A percentile compares a stretch with the other conserved stretches of the same genome.
Evolutionary conservation across 2,797 vertebrate genomes (phyloP).

Genomic region (Coreius guichenoti): DNA sequence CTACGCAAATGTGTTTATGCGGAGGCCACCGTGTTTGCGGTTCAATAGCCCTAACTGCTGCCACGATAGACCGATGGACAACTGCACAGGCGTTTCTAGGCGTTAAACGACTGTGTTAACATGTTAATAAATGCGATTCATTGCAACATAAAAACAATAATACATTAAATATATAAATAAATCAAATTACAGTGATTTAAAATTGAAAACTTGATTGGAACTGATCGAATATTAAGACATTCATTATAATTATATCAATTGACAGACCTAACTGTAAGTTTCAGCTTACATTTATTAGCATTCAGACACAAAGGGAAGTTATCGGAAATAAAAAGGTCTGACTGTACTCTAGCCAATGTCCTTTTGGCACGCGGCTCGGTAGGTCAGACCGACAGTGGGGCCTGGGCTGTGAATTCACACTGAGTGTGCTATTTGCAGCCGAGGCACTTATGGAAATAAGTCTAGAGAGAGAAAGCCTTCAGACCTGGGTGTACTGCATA

Average conservation of each 20-base stretch:
- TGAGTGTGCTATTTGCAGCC: slow-evolving; percentile 59
- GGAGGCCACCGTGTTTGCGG: slow-evolving; percentile 23
- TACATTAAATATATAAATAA: background rate
- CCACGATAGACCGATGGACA: slow-evolving; percentile 26
- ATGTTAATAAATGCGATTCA: background rate
- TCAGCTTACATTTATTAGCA: background rate
- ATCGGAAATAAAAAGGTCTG: slow-evolving; percentile 31
- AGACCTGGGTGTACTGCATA: slow-evolving; percentile 58
- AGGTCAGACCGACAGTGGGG: slow-evolving; percentile 27
- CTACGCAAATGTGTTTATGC: slow-evolving; percentile 47
- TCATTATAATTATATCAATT: background rate
- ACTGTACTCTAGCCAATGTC: slow-evolving; percentile 47
- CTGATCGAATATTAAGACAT: background rate
- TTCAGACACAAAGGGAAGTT: slow-evolving; percentile 23
- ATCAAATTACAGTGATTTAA: background rate
- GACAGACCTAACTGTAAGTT: background rate
- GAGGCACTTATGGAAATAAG: slow-evolving; percentile 64
- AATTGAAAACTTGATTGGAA: background rate
- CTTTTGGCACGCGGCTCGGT: slow-evolving; percentile 47
- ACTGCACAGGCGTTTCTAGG: background rate
- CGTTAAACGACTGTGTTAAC: background rate
- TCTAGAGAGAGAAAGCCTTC: slow-evolving; percentile 55
- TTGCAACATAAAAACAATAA: too few relatives aligned
- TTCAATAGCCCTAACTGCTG: slow-evolving; percentile 42
- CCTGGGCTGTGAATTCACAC: slow-evolving; percentile 44